Evolutionary conservation across 1,140 invertebrate species (phyloP).

Genomic region (Pinna nobilis): DNA sequence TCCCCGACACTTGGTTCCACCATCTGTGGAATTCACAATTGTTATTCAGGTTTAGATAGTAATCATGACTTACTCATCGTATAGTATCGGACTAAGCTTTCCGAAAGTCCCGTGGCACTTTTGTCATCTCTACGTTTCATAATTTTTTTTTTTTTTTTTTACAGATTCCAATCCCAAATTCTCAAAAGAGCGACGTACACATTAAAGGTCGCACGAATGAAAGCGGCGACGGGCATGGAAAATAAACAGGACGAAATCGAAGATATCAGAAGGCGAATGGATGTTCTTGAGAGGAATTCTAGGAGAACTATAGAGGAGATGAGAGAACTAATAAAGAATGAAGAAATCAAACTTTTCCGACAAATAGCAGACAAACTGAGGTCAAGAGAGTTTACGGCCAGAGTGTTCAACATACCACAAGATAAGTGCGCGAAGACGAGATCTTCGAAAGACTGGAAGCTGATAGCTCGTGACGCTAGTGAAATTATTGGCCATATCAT

Average conservation of each 20-base stretch:
- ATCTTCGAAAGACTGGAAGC: slow-evolving; percentile 40
- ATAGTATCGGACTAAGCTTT: too few relatives aligned
- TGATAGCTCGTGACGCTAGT: slow-evolving; percentile 39
- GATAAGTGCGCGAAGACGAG: slow-evolving; percentile 14
- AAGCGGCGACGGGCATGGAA: slow-evolving; percentile 41
- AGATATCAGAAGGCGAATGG: slow-evolving; percentile 41
- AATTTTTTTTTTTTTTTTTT: too few relatives aligned
- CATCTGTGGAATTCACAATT: too few relatives aligned
- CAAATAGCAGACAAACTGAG: slow-evolving; percentile 20
- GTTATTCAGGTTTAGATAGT: not conserved
- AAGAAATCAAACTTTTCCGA: slow-evolving; percentile 16
- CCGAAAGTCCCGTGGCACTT: too few relatives aligned
- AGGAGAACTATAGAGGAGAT: slow-evolving; percentile 42
- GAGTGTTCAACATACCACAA: not conserved
- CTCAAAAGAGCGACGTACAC: slow-evolving; percentile 55
- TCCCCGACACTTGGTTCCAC: too few relatives aligned
- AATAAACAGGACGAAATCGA: slow-evolving; percentile 41
- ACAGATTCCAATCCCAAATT: slow-evolving; percentile 49
- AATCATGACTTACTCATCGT: too few relatives aligned
- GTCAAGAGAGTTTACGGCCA: slow-evolving; percentile 2
- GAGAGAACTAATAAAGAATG: slow-evolving; percentile 39
- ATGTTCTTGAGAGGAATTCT: slow-evolving; percentile 44
- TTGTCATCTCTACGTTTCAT: too few relatives aligned
- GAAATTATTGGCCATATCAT: slow-evolving; percentile 46
- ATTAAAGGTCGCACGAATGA: slow-evolving; percentile 46